Conservation (phyloP, 2,888 invertebrate species). For the Nesidiocoris tenuis region DNA sequence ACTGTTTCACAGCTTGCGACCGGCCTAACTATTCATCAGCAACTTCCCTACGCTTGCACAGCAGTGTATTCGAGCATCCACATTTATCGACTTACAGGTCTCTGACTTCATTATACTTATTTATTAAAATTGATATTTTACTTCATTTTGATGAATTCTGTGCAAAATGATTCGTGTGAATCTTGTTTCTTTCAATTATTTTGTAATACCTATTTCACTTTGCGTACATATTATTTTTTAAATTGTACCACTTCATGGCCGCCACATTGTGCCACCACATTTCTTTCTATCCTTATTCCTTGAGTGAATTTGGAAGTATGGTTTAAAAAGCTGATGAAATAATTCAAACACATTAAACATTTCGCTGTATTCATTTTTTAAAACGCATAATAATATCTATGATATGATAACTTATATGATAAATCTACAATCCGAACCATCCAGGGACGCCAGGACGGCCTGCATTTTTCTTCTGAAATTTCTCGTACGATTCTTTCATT, state of each 20-base stretch:
- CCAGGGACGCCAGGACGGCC: conserved; percentile 71
- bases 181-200: not conserved
- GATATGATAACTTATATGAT: too few relatives aligned
- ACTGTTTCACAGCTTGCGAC: conserved; percentile 50
- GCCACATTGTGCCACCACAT: too few relatives aligned
- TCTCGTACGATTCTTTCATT: conserved; percentile 62
- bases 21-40: conserved; percentile 50
- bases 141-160: not conserved
- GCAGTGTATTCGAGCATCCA: conserved; percentile 49
- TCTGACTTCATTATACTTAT: not conserved
- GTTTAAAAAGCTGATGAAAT: too few relatives aligned
- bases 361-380: too few relatives aligned
- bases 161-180: not conserved
- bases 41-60: conserved; percentile 50
- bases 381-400: too few relatives aligned
- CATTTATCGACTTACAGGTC: conserved; percentile 46
- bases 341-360: too few relatives aligned
- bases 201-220: not conserved
- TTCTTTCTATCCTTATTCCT: too few relatives aligned
- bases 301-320: too few relatives aligned
- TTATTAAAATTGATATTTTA: not conserved
- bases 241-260: too few relatives aligned
- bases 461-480: conserved; percentile 65
- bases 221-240: too few relatives aligned
- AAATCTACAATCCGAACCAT: conserved; percentile 61